phyloP scores from a whole-genome alignment of 2,113 vertebrate species.

The Hystrix cristata region DNA sequence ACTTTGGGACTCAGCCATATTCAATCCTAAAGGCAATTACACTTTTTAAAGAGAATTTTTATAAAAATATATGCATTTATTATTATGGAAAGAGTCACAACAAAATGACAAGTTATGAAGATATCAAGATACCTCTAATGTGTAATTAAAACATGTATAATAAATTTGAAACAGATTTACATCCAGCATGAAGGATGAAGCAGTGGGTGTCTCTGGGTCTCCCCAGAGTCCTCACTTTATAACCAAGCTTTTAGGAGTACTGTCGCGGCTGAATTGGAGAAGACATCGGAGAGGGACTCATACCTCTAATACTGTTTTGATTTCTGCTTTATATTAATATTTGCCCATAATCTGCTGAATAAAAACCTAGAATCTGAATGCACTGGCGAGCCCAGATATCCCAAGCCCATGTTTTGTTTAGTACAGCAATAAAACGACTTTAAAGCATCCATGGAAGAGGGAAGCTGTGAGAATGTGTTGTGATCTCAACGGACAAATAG shows the following conservation, averaged over 20 bases:
- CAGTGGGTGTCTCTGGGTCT: neutral
- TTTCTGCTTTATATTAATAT: neutral
- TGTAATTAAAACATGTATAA: neutral
- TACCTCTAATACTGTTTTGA: neutral
- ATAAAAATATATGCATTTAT: neutral
- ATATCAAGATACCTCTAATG: neutral
- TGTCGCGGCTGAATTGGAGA: neutral
- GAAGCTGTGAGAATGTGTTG: neutral
- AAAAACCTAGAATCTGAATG: neutral
- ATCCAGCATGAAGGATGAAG: neutral
- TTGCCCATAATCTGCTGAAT: neutral
- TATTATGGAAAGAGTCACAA: neutral
- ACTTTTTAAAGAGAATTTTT: neutral
- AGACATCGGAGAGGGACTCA: neutral
- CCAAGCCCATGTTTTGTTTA: neutral
- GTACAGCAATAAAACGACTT: neutral
- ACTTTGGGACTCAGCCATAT: neutral
- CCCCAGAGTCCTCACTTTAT: neutral
- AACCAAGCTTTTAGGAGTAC: neutral
- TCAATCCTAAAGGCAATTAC: conserved; percentile 5
- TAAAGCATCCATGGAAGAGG: neutral
- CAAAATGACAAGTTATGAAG: neutral
- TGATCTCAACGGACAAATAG: neutral
- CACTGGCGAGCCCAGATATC: no score
- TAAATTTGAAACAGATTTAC: neutral